phyloP scores from a whole-genome alignment of 2,888 invertebrate species.

The Harmothoe impar region DNA sequence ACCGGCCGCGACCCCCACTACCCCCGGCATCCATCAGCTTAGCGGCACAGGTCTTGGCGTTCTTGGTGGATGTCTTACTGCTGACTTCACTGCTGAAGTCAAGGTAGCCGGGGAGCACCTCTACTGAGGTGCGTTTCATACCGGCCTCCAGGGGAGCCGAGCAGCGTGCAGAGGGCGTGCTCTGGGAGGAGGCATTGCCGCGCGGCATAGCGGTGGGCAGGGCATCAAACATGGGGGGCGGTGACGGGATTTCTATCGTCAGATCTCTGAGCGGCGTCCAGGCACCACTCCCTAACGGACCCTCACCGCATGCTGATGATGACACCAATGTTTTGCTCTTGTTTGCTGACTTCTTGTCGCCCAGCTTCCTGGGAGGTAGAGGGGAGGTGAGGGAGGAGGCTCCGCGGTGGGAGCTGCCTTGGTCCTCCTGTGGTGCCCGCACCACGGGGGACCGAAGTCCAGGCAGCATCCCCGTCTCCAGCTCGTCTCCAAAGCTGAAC shows the following conservation, averaged over 20 bases:
- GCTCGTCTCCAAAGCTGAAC: background rate
- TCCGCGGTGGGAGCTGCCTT: conserved; percentile 7
- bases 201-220: conserved; percentile 25
- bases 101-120: conserved; percentile 69
- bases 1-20: background rate
- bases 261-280: conserved; percentile 50
- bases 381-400: background rate
- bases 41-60: conserved; percentile 36
- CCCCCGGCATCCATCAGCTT: background rate
- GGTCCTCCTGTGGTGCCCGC: background rate
- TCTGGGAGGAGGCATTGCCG: background rate
- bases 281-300: background rate
- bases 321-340: background rate
- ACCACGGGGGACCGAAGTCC: background rate
- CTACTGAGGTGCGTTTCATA: conserved; percentile 69
- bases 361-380: background rate
- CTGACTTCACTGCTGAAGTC: conserved; percentile 36
- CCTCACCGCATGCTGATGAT: background rate
- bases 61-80: conserved; percentile 31
- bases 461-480: background rate
- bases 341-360: background rate
- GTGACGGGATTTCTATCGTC: conserved; percentile 69
- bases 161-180: background rate
- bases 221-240: conserved; percentile 65
- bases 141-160: background rate